Percentiles rank a stretch among this genome's conserved stretches.
Evolutionary conservation across 1,140 invertebrate genomes (phyloP).

Genomic region (Paralvinella palmiformis): DNA sequence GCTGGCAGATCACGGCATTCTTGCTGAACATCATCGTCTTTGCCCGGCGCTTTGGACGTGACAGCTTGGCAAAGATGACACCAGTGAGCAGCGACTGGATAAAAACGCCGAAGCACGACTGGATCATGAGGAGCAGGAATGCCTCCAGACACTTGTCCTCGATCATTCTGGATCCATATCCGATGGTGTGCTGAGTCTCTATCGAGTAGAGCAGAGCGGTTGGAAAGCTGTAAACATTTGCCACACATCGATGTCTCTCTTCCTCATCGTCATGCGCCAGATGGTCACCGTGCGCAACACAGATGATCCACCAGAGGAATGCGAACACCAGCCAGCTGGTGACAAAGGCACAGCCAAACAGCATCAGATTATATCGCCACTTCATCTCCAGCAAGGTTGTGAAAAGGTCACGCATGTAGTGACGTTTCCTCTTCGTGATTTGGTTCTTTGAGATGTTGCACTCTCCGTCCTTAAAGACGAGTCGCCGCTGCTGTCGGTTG

Average conservation of each 20-base stretch:
- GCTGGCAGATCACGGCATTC: conserved; percentile 49
- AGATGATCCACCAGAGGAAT: conserved; percentile 40
- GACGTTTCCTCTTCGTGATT: conserved; percentile 38
- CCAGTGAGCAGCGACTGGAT: conserved; percentile 23
- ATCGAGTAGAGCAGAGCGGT: conserved; percentile 42
- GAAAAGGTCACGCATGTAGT: conserved; percentile 64
- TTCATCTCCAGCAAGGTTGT: conserved; percentile 59
- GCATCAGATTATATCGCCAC: conserved; percentile 40
- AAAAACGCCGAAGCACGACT: conserved; percentile 23
- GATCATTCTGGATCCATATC: conserved; percentile 59
- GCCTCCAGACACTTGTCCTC: conserved; percentile 39
- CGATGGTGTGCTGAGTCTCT: conserved; percentile 48
- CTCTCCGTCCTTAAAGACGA: conserved; percentile 20
- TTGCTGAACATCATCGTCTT: conserved; percentile 44
- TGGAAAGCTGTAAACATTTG: conserved; percentile 28
- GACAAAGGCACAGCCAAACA: conserved; percentile 45
- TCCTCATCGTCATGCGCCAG: conserved; percentile 50
- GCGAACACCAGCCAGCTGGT: conserved; percentile 46
- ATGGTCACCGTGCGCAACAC: conserved; percentile 25
- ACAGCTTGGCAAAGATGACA: conserved; percentile 23
- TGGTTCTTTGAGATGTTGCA: conserved; percentile 15
- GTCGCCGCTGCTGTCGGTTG: conserved; percentile 1
- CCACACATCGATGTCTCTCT: conserved; percentile 24
- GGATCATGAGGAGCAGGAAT: conserved; percentile 21
- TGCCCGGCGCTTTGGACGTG: conserved; percentile 18